Evolutionary conservation across 2,888 invertebrate genomes (phyloP).

Genomic region (Trypoxylon attenuatum): DNA sequence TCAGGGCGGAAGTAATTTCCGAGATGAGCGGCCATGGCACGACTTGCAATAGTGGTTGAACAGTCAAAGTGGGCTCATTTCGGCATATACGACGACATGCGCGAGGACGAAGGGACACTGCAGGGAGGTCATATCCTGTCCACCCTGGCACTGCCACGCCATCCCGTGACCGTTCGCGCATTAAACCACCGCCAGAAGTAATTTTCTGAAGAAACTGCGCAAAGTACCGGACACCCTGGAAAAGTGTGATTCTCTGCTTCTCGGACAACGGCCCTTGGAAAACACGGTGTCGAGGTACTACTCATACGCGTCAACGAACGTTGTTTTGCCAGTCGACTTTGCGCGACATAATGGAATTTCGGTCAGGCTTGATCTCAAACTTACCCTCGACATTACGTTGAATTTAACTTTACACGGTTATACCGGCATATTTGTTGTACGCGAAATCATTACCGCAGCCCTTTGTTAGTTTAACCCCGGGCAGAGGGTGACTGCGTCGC

Average conservation of each 20-base stretch:
- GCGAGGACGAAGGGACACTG: constrained; percentile 61
- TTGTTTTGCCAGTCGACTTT: no score
- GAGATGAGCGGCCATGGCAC: constrained; percentile 69
- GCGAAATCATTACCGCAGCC: no score
- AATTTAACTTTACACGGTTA: not conserved
- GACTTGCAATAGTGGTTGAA: constrained; percentile 73
- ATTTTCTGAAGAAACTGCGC: constrained; percentile 69
- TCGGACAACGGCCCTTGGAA: constrained; percentile 1
- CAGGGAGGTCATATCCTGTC: constrained; percentile 74
- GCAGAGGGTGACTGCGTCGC: no score
- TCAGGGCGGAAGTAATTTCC: constrained; percentile 74
- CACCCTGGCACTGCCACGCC: constrained; percentile 56
- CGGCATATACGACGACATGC: constrained; percentile 53
- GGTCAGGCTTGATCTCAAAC: not conserved
- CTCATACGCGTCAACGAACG: no score
- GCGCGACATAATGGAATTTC: not conserved
- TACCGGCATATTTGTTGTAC: no score
- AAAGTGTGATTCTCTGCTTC: constrained; percentile 28
- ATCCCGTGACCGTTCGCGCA: constrained; percentile 55
- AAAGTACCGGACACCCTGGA: constrained; percentile 51
- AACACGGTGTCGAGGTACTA: no score
- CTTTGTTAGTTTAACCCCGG: no score
- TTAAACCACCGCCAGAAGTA: constrained; percentile 60
- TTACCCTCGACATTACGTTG: not conserved
- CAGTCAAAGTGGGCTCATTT: constrained; percentile 75